Percentiles rank a stretch among this genome's conserved stretches.
phyloP scores from a whole-genome alignment of 2,888 invertebrate species.

The Mesorhabditis spiculigera region DNA sequence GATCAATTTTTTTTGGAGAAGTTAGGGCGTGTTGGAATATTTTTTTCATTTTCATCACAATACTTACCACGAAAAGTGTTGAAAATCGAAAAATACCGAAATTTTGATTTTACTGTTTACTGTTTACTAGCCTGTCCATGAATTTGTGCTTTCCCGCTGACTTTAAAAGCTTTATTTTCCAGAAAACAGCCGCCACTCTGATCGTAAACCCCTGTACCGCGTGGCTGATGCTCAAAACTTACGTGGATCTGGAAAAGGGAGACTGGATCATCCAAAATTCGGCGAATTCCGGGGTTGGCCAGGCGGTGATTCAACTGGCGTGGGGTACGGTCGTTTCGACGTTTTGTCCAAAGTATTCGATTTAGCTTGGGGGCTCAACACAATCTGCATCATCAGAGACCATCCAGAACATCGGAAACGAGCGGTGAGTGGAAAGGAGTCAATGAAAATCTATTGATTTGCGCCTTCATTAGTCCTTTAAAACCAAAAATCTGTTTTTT shows the following conservation, averaged over 20 bases:
- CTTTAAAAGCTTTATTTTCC: background rate
- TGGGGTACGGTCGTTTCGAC: constrained; percentile 6
- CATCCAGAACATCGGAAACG: constrained; percentile 65
- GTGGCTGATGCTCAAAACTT: constrained; percentile 88
- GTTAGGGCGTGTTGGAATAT: too few relatives aligned
- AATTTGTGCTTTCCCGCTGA: too few relatives aligned
- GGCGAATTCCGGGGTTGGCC: constrained; percentile 86
- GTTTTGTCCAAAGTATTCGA: background rate
- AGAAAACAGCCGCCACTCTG: constrained; percentile 72
- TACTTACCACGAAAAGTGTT: too few relatives aligned
- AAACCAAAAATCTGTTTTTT: background rate
- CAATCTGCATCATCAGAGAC: constrained; percentile 80
- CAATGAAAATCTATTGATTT: background rate
- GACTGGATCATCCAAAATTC: constrained; percentile 87
- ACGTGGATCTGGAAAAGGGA: constrained; percentile 62
- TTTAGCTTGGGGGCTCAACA: constrained; percentile 65
- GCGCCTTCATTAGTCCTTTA: background rate
- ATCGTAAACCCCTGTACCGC: constrained; percentile 93
- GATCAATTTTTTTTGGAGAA: too few relatives aligned
- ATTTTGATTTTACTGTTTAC: constrained; percentile 10
- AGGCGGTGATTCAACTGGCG: constrained; percentile 15
- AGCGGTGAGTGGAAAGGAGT: too few relatives aligned
- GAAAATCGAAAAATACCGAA: too few relatives aligned
- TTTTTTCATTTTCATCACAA: too few relatives aligned
- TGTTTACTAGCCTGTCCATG: background rate